A percentile compares a stretch with the other conserved stretches of the same genome.
These are phyloP conservation scores for Aspidiotus destructor DNA, from an alignment of 2,888 invertebrate species.

Conservation along the genomic window DNA sequence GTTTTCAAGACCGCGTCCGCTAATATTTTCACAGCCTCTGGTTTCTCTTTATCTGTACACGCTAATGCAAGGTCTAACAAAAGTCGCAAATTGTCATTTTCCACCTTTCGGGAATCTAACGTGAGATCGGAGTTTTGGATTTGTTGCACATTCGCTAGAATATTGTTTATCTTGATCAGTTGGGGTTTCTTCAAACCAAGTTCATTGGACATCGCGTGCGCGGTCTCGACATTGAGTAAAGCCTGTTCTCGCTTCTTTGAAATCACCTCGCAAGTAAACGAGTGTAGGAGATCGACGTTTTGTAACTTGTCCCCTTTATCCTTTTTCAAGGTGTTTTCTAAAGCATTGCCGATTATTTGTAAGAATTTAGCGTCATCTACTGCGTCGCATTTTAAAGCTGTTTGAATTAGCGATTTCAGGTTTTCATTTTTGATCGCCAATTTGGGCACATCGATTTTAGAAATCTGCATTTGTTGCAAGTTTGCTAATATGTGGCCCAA, in stretches of 20 bases:
- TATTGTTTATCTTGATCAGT: constrained; percentile 44
- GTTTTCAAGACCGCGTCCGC: constrained; percentile 1
- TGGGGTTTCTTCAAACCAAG: constrained; percentile 42
- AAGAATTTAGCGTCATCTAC: constrained; percentile 39
- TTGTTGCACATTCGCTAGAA: constrained; percentile 39
- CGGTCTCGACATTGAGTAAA: constrained; percentile 41
- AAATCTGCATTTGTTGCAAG: constrained; percentile 9
- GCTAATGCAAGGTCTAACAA: constrained; percentile 6
- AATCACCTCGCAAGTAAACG: neutral
- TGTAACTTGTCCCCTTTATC: constrained; percentile 1
- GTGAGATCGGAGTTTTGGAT: constrained; percentile 1
- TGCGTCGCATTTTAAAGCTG: constrained; percentile 37
- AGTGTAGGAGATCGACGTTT: constrained; percentile 2
- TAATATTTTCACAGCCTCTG: neutral
- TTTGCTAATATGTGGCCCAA: constrained; percentile 43
- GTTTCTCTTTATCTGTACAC: neutral
- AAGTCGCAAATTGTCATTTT: constrained; percentile 3
- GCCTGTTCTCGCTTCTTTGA: neutral
- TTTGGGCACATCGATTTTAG: neutral
- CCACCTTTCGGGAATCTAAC: neutral
- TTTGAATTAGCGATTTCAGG: neutral
- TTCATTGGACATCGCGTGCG: constrained; percentile 39
- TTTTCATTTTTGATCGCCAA: constrained; percentile 13
- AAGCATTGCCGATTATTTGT: neutral
- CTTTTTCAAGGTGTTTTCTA: constrained; percentile 4